Evolutionary conservation across 2,888 invertebrate genomes (phyloP).

Genomic region (Idaea aversata): DNA sequence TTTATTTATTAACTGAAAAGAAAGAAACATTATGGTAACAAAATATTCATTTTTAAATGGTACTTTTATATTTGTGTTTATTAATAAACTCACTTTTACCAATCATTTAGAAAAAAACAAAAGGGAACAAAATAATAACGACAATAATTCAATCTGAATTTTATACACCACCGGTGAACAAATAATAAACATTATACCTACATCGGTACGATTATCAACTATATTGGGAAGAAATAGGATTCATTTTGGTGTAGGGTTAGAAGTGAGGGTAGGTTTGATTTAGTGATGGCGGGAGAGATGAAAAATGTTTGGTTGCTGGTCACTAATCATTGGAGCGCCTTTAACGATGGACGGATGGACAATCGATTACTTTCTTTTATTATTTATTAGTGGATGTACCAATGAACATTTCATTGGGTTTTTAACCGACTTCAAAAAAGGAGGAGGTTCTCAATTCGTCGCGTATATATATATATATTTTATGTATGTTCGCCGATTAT

Average conservation of each 20-base stretch:
- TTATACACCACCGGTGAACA: slow-evolving; percentile 17
- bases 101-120: slow-evolving; percentile 9
- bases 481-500: too few relatives aligned
- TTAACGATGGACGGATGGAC: slow-evolving; percentile 38
- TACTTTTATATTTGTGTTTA: slow-evolving; percentile 5
- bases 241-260: slow-evolving; percentile 8
- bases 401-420: too few relatives aligned
- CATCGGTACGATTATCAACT: slow-evolving; percentile 5
- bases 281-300: slow-evolving; percentile 47
- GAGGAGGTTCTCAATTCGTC: too few relatives aligned
- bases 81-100: neutral
- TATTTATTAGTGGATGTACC: slow-evolving; percentile 34
- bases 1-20: too few relatives aligned
- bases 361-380: slow-evolving; percentile 43
- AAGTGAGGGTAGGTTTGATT: slow-evolving; percentile 38
- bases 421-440: too few relatives aligned
- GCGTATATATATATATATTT: too few relatives aligned
- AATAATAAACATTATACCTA: slow-evolving; percentile 13
- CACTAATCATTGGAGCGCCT: slow-evolving; percentile 53
- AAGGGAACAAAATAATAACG: slow-evolving; percentile 14
- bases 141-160: slow-evolving; percentile 15
- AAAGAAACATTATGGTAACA: too few relatives aligned
- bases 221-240: slow-evolving; percentile 6
- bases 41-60: too few relatives aligned
- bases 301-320: slow-evolving; percentile 47